Percentiles rank a stretch among this genome's conserved stretches.
phyloP scores from a whole-genome alignment of 2,797 vertebrate genomes.

The Tragelaphus oryx region DNA sequence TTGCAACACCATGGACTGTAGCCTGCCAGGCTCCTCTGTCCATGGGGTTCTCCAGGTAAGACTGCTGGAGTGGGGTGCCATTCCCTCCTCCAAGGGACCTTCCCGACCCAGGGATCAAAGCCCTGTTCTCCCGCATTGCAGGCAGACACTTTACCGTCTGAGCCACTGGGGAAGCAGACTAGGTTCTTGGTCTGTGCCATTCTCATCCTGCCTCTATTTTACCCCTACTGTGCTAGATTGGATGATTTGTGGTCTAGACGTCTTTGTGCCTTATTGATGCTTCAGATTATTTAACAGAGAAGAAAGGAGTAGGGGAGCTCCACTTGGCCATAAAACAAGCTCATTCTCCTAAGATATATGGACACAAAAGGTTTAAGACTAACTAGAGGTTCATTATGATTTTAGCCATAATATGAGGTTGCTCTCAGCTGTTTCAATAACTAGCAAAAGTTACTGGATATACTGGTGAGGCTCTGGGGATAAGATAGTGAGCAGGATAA shows the following conservation, averaged over 20 bases:
- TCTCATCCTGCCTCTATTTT: not conserved
- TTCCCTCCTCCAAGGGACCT: not conserved
- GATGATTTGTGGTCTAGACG: not conserved
- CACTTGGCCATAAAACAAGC: not conserved
- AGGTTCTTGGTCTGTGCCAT: not conserved
- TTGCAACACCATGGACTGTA: not conserved
- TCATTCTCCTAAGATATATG: not conserved
- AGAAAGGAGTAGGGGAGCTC: not conserved
- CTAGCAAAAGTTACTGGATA: not conserved
- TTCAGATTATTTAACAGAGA: not conserved
- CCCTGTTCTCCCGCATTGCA: not conserved
- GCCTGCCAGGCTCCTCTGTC: not conserved
- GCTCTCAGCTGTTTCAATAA: not conserved
- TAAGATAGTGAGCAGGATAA: not conserved
- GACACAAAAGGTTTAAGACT: not conserved
- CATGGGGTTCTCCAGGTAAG: not conserved
- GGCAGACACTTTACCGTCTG: not conserved
- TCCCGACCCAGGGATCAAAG: not conserved
- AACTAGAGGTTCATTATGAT: not conserved
- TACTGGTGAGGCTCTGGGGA: not conserved
- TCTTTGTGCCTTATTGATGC: not conserved
- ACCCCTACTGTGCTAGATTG: not conserved
- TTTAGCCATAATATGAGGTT: not conserved
- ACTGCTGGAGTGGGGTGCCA: not conserved
- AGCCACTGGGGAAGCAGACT: not conserved